These are phyloP conservation scores for Heloderma charlesbogerti DNA, from an alignment of 2,113 vertebrate genomes.

Conservation along the genomic window DNA sequence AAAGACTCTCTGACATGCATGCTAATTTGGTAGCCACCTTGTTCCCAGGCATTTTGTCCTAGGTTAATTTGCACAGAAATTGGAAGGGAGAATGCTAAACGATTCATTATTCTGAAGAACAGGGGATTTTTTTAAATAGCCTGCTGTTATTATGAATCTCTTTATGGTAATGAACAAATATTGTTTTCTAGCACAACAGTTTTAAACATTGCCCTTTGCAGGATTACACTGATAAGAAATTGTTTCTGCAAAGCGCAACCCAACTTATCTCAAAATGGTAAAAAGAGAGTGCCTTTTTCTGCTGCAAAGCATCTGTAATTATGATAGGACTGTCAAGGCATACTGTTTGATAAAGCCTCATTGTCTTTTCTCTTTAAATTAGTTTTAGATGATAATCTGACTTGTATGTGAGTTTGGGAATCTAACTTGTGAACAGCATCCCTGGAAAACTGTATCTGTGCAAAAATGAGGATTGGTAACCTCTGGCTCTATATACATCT, in stretches of 20 bases:
- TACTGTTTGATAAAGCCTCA: neutral
- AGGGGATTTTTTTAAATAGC: neutral
- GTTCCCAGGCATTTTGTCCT: constrained; percentile 24
- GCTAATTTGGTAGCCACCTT: neutral
- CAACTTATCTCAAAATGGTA: constrained; percentile 28
- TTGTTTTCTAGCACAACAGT: constrained; percentile 1
- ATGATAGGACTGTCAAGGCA: too few relatives aligned
- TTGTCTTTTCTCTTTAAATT: neutral
- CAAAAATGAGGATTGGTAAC: neutral
- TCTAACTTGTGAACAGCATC: neutral
- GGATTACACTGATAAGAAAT: constrained; percentile 3
- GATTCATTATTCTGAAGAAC: constrained; percentile 1
- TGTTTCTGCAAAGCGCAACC: constrained; percentile 21
- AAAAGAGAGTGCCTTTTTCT: neutral
- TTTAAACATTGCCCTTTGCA: constrained; percentile 9
- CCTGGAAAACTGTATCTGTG: too few relatives aligned
- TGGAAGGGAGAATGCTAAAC: neutral
- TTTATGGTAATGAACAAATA: constrained; percentile 20
- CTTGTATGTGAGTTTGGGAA: neutral
- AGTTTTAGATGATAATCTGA: neutral
- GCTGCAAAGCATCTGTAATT: too few relatives aligned
- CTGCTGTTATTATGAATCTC: neutral
- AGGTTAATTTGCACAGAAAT: constrained; percentile 22
- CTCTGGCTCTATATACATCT: neutral
- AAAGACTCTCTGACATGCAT: constrained; percentile 5